phyloP scores from a whole-genome alignment of 2,113 vertebrate species.

The Anser cygnoides region DNA sequence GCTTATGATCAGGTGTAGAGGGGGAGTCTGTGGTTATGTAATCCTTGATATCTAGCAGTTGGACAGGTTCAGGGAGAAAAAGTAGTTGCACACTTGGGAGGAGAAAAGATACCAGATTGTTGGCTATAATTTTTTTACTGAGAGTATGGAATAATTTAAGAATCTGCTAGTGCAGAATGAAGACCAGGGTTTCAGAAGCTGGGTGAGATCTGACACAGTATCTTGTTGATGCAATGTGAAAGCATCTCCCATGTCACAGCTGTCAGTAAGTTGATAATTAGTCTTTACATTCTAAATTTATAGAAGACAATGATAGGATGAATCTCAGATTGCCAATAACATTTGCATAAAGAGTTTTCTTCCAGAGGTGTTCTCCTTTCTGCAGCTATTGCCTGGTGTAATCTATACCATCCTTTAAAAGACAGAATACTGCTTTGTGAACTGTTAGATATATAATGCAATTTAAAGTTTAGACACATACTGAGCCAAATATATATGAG shows the following conservation, averaged over 20 bases:
- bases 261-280: background rate
- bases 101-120: background rate
- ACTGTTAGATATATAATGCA: background rate
- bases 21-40: background rate
- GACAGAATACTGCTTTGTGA: background rate
- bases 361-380: background rate
- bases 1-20: background rate
- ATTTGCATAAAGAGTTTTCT: background rate
- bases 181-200: background rate
- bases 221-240: background rate
- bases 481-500: background rate
- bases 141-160: background rate
- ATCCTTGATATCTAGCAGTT: background rate
- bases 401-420: background rate
- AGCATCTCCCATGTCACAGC: background rate
- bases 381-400: background rate
- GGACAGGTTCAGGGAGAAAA: background rate
- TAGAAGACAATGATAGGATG: background rate
- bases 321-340: background rate
- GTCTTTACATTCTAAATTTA: background rate
- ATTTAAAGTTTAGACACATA: background rate
- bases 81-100: background rate
- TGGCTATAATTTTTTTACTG: background rate
- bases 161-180: background rate
- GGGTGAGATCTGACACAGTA: background rate